A percentile compares a stretch with the other conserved stretches of the same genome.
phyloP scores from a whole-genome alignment of 2,888 invertebrate genomes.

The Drosophila tanythrix region DNA sequence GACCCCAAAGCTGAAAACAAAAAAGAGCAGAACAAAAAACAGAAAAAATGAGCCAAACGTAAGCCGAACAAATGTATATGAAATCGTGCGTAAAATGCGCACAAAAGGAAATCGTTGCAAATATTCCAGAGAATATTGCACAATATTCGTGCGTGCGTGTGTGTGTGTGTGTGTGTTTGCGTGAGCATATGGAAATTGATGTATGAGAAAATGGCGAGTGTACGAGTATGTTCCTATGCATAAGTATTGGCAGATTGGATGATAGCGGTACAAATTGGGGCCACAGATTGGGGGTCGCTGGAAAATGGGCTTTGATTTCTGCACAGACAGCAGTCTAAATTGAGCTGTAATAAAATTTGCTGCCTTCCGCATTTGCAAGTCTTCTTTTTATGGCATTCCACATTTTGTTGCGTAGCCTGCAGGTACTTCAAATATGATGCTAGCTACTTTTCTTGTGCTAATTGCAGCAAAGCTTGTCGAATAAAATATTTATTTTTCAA shows the following conservation, averaged over 20 bases:
- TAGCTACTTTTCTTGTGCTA: slow-evolving; percentile 47
- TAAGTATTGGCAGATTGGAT: slow-evolving; percentile 50
- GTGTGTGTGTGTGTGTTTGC: slow-evolving; percentile 11
- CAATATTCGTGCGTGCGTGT: slow-evolving; percentile 27
- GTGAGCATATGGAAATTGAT: slow-evolving; percentile 72
- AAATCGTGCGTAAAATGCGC: slow-evolving; percentile 77
- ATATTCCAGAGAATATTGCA: slow-evolving; percentile 59
- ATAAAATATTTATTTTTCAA: slow-evolving; percentile 38
- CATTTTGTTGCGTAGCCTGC: slow-evolving; percentile 9
- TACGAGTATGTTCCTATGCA: slow-evolving; percentile 19
- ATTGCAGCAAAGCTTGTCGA: slow-evolving; percentile 43
- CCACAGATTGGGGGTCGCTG: slow-evolving; percentile 22
- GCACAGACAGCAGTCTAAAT: slow-evolving; percentile 59
- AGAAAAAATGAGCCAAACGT: slow-evolving; percentile 31
- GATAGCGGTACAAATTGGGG: slow-evolving; percentile 44
- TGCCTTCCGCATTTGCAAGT: slow-evolving; percentile 21
- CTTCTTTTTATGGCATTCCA: slow-evolving; percentile 6
- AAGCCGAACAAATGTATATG: slow-evolving; percentile 73
- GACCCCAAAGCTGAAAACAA: slow-evolving; percentile 35
- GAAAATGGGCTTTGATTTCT: slow-evolving; percentile 67
- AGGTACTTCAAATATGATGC: slow-evolving; percentile 39
- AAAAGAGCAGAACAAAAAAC: slow-evolving; percentile 16
- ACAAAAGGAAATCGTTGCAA: slow-evolving; percentile 69
- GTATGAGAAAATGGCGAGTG: slow-evolving; percentile 67
- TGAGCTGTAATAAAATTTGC: slow-evolving; percentile 61